Evolutionary conservation across 2,113 vertebrate species (phyloP).

Genomic region (Dryoscopus gambensis): DNA sequence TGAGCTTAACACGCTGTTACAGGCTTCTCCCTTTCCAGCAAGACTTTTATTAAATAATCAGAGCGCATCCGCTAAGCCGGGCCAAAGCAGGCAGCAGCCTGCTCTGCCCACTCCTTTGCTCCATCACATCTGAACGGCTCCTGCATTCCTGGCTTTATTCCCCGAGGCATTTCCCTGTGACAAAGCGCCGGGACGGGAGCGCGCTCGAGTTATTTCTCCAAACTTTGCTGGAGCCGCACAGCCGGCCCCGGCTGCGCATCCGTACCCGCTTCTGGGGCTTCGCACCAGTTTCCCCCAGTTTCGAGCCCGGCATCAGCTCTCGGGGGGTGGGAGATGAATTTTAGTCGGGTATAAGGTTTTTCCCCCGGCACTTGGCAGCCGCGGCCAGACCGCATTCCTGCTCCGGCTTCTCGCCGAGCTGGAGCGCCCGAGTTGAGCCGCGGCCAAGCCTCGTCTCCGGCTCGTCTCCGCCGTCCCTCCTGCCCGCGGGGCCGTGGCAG

Average conservation of each 20-base stretch:
- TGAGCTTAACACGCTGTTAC: background rate
- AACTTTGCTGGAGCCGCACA: background rate
- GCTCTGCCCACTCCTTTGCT: background rate
- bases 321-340: background rate
- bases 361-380: background rate
- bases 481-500: background rate
- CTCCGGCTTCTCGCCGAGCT: background rate
- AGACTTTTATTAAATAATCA: background rate
- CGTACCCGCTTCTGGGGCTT: fast-evolving
- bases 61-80: background rate
- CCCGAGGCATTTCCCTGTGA: background rate
- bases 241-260: background rate
- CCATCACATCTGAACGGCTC: background rate
- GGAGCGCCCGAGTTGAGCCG: background rate
- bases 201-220: background rate
- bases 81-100: background rate
- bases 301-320: background rate
- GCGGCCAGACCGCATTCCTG: background rate
- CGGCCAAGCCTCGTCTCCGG: background rate
- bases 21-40: background rate
- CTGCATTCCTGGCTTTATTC: background rate
- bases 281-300: background rate
- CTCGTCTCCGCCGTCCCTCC: background rate
- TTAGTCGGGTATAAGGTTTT: fast-evolving
- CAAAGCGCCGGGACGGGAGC: background rate